phyloP scores from a whole-genome alignment of 2,888 invertebrate species.

The Microplitis manilae region DNA sequence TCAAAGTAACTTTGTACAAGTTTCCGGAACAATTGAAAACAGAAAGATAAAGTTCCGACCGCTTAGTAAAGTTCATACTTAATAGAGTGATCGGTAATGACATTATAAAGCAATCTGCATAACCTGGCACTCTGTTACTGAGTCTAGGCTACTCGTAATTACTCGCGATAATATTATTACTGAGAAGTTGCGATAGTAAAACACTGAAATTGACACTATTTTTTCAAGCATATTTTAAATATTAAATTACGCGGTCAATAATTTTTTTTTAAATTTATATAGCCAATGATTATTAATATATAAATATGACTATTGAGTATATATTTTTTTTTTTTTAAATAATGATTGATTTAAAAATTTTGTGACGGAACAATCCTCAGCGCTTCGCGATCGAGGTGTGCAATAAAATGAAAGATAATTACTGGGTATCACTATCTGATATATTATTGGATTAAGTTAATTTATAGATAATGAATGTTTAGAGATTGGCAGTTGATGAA shows the following conservation, averaged over 20 bases:
- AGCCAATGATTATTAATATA: too few relatives aligned
- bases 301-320: too few relatives aligned
- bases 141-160: conserved; percentile 63
- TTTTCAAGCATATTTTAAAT: conserved; percentile 19
- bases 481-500: background rate
- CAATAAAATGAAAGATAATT: too few relatives aligned
- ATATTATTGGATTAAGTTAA: too few relatives aligned
- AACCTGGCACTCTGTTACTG: conserved; percentile 64
- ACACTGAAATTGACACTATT: conserved; percentile 60
- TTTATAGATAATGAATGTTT: too few relatives aligned
- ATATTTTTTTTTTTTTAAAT: too few relatives aligned
- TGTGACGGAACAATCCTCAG: too few relatives aligned
- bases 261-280: too few relatives aligned
- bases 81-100: conserved; percentile 70
- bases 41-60: conserved; percentile 41
- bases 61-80: conserved; percentile 66
- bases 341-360: too few relatives aligned
- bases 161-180: conserved; percentile 66
- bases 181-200: conserved; percentile 63
- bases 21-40: conserved; percentile 20
- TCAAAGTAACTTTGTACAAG: conserved; percentile 22
- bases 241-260: background rate
- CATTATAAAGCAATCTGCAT: conserved; percentile 72
- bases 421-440: too few relatives aligned
- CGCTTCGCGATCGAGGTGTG: too few relatives aligned